These are phyloP conservation scores for Hylyphantes graminicola DNA, from an alignment of 1,140 invertebrate species.

Conservation along the genomic window DNA sequence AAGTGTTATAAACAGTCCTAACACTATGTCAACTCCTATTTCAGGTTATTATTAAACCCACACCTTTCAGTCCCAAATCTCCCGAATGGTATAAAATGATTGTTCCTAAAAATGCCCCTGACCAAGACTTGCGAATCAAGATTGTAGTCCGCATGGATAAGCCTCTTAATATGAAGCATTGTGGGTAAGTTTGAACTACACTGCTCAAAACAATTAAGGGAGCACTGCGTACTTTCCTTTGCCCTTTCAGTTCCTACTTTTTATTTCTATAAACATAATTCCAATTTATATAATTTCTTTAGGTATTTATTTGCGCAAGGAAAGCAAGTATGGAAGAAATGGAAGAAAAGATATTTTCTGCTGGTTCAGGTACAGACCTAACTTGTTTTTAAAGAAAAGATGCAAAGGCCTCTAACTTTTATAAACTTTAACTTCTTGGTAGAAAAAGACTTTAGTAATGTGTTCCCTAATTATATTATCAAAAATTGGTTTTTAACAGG, in stretches of 20 bases:
- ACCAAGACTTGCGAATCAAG: constrained; percentile 96
- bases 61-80: constrained; percentile 68
- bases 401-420: not conserved
- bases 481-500: not conserved
- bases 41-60: constrained; percentile 68
- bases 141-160: constrained; percentile 99
- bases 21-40: not conserved
- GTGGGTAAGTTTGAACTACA: constrained; percentile 77
- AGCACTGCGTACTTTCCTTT: too few species aligned
- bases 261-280: too few species aligned
- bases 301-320: constrained; percentile 94
- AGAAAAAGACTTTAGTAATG: not conserved
- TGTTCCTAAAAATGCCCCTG: constrained; percentile 91
- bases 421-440: not conserved
- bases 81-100: constrained; percentile 99
- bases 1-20: not conserved
- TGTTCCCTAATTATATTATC: not conserved
- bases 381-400: not conserved
- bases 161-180: constrained; percentile 99
- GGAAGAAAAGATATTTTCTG: constrained; percentile 98
- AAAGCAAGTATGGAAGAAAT: constrained; percentile 99
- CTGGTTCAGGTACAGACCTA: constrained; percentile 81
- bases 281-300: constrained; percentile 63
- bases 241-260: too few species aligned
- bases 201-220: too few species aligned